Conservation (phyloP, 2,113 vertebrate genomes). For the Chloropsis cyanopogon region DNA sequence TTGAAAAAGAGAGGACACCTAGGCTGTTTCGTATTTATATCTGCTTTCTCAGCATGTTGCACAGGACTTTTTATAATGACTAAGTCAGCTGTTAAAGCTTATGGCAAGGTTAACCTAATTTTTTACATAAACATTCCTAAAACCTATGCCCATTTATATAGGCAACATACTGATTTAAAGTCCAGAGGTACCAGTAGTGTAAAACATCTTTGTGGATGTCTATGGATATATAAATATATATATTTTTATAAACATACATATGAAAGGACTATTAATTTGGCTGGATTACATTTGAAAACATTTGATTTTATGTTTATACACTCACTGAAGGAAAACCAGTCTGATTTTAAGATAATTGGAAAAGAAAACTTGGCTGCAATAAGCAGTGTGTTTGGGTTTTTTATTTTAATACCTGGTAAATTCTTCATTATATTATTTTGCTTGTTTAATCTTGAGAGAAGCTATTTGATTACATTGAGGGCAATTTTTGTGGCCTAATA, state of each 20-base stretch:
- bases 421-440: not conserved
- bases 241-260: not conserved
- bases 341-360: not conserved
- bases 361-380: not conserved
- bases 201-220: not conserved
- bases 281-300: not conserved
- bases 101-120: conserved; percentile 43
- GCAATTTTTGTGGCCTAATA: not conserved
- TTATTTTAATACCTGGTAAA: not conserved
- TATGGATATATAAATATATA: not conserved
- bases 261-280: not conserved
- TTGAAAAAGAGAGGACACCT: conserved; percentile 51
- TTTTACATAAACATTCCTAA: conserved; percentile 7
- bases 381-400: no score
- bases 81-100: conserved; percentile 42
- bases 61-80: conserved; percentile 26
- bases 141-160: not conserved
- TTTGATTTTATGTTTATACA: not conserved
- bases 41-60: conserved; percentile 52
- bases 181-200: not conserved
- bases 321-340: not conserved
- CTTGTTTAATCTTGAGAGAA: not conserved
- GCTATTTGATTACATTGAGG: not conserved
- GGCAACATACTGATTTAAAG: conserved; percentile 31
- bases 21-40: conserved; percentile 58